Evolutionary conservation across 2,888 invertebrate species (phyloP).

Genomic region (Fragum whitleyi): DNA sequence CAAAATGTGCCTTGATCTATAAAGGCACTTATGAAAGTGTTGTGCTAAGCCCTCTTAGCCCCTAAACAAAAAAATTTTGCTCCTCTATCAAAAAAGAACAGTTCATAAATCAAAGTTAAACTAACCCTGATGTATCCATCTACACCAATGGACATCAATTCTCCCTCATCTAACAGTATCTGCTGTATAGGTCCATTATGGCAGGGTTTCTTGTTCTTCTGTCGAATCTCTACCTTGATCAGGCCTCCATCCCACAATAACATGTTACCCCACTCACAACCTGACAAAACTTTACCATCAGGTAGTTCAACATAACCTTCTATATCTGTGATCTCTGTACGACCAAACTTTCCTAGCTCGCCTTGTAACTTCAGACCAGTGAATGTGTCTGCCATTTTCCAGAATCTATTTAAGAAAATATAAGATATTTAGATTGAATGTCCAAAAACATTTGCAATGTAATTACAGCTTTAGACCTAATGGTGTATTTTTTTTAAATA

Average conservation of each 20-base stretch:
- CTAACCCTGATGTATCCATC: conserved; percentile 84
- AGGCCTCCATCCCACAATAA: conserved; percentile 95
- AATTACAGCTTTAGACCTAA: too few relatives aligned
- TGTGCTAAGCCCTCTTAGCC: too few relatives aligned
- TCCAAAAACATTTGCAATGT: neutral
- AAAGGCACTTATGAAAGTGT: too few relatives aligned
- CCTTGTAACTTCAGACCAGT: conserved; percentile 96
- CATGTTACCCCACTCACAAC: conserved; percentile 96
- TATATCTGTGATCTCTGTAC: conserved; percentile 96
- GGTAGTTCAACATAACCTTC: conserved; percentile 93
- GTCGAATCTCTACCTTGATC: conserved; percentile 89
- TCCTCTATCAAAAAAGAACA: too few relatives aligned
- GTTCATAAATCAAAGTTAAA: too few relatives aligned
- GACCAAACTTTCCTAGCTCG: conserved; percentile 95
- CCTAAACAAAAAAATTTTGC: too few relatives aligned
- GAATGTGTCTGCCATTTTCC: conserved; percentile 96
- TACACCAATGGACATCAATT: conserved; percentile 87
- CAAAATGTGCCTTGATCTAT: too few relatives aligned
- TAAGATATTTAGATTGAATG: conserved; percentile 30
- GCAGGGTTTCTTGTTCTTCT: conserved; percentile 88
- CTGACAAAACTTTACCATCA: conserved; percentile 95
- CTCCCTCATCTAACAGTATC: conserved; percentile 87
- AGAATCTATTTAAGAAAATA: conserved; percentile 90
- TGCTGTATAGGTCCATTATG: conserved; percentile 92
- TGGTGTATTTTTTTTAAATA: too few relatives aligned